These are phyloP conservation scores for Hypothenemus hampei DNA, from an alignment of 1,140 invertebrate genomes.

Conservation along the genomic window DNA sequence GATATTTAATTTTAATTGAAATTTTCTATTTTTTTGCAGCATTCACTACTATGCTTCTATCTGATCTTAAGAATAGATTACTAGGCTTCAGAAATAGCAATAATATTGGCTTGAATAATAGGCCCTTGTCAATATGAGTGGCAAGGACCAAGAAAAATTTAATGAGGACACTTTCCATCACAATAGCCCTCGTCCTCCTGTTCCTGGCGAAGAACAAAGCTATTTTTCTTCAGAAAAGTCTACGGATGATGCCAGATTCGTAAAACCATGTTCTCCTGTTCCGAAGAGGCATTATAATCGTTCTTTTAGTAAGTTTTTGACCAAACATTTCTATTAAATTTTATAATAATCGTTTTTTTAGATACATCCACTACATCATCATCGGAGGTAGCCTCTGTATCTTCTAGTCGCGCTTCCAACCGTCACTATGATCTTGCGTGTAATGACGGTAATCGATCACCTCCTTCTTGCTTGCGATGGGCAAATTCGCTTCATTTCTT, in stretches of 20 bases:
- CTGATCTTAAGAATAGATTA: constrained; percentile 8
- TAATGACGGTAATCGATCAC: constrained; percentile 32
- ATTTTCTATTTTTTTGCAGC: constrained; percentile 22
- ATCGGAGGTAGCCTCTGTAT: constrained; percentile 1
- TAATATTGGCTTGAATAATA: constrained; percentile 9
- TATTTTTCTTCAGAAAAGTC: constrained; percentile 33
- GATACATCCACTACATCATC: constrained; percentile 12
- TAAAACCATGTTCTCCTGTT: constrained; percentile 34
- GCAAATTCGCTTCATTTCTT: constrained; percentile 74
- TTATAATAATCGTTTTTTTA: no score
- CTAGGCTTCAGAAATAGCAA: background rate
- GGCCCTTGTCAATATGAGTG: constrained; percentile 35
- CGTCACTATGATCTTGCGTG: background rate
- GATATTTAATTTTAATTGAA: no score
- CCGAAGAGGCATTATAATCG: constrained; percentile 29
- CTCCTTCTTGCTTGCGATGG: constrained; percentile 81
- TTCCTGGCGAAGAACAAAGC: constrained; percentile 42
- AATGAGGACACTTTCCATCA: constrained; percentile 39
- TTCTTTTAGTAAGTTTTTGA: constrained; percentile 22
- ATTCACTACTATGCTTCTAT: constrained; percentile 10
- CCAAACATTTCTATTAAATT: background rate
- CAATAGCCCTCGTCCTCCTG: constrained; percentile 40
- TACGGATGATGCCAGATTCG: constrained; percentile 25
- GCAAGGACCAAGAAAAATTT: constrained; percentile 32
- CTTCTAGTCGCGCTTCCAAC: constrained; percentile 3